Base-by-base conservation (phyloP, 2,888 invertebrate species). In the Auanema freiburgensis region DNA sequence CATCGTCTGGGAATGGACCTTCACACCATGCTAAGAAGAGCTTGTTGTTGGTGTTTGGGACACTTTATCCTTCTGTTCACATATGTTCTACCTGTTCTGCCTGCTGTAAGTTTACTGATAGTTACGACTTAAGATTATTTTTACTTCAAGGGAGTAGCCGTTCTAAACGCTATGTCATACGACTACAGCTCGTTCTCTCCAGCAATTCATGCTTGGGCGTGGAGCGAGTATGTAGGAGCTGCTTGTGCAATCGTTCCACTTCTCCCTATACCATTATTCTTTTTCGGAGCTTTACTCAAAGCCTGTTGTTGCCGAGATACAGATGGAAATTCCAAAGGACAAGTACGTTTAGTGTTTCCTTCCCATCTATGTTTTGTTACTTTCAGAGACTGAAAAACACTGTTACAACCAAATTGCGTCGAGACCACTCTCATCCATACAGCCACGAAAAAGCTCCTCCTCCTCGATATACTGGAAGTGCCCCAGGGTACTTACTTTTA, bases 401-500 rank as follows among this genome's bases (percentile, higher is more conserved):
- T 6, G 77, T 83, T 65, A 71, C 72, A 1, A 76, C 79, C 6
- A 79, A 77, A n/a, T 67, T 83, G 51, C 76, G 74, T 44, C 52
- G 60, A 1, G 64, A 67, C 50, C 59, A 50, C 8, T 33, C 33
- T 8, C 33, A 33, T 33, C 33, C 33, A 33, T 33, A 33, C 33
- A 58, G 23, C 24, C 56, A 61, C 44, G 71, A 71, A 55, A 69
- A 69, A 24, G 65, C 67, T 18, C 67, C 71, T 16, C 67, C 76
- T 8, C 80, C 79, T 0, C 53, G 79, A 33, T 82, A 80, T 70
- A 73, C 77, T 0, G 63, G 74, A 40, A 66, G 78, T 18, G 78
- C 81, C 21, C 81, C 82, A 8, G 84, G 83, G n/a, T 84, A 84
- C 64, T 72, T 78, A 43, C 71, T 83, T 2, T 74, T 83, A 24